These are phyloP conservation scores for Melanostoma scalare DNA, from an alignment of 2,888 invertebrate genomes.

Conservation along the genomic window DNA sequence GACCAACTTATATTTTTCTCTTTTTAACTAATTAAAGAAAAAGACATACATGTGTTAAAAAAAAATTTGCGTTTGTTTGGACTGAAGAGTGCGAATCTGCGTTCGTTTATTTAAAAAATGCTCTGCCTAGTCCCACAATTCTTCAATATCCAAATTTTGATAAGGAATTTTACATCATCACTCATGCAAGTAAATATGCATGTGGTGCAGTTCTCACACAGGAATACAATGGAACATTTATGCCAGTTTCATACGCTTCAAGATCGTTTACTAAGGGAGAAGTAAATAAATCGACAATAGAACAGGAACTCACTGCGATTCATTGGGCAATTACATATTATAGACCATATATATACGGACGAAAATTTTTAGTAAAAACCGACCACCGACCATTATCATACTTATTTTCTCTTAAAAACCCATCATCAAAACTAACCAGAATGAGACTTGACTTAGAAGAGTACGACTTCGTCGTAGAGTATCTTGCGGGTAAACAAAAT, in stretches of 20 bases:
- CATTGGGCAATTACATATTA: slow-evolving; percentile 74
- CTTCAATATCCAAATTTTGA: slow-evolving; percentile 41
- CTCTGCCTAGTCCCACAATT: slow-evolving; percentile 17
- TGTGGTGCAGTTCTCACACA: slow-evolving; percentile 66
- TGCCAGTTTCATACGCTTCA: slow-evolving; percentile 63
- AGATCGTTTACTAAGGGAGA: slow-evolving; percentile 73
- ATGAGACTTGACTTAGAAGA: slow-evolving; percentile 74
- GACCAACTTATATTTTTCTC: no score
- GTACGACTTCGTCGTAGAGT: slow-evolving; percentile 64
- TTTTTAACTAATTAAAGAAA: no score
- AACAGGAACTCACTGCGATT: slow-evolving; percentile 74
- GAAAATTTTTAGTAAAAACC: slow-evolving; percentile 66
- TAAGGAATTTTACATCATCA: slow-evolving; percentile 42
- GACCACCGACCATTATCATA: slow-evolving; percentile 74
- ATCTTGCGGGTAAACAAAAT: not conserved
- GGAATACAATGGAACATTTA: slow-evolving; percentile 33
- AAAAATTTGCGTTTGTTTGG: slow-evolving; percentile 43
- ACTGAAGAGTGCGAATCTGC: slow-evolving; percentile 49
- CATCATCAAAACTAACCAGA: slow-evolving; percentile 74
- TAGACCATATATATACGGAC: slow-evolving; percentile 64
- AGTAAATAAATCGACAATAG: slow-evolving; percentile 71
- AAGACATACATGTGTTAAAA: no score
- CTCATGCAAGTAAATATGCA: slow-evolving; percentile 64
- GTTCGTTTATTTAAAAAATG: slow-evolving; percentile 41
- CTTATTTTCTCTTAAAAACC: slow-evolving; percentile 73